These are phyloP conservation scores for Xylocopa sonorina DNA, from an alignment of 1,140 invertebrate genomes.

Conservation along the genomic window DNA sequence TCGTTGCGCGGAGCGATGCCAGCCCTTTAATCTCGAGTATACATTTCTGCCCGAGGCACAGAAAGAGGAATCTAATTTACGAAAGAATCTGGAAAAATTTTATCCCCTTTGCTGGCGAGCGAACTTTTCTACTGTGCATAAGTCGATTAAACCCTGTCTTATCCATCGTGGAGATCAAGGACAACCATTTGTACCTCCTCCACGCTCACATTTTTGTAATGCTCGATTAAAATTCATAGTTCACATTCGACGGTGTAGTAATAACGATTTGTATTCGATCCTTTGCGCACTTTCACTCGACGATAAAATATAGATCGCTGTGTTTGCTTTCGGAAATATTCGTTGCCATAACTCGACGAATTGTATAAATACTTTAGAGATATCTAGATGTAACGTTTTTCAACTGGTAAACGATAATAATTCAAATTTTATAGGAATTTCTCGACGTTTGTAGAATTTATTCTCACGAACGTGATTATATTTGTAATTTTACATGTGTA, in stretches of 20 bases:
- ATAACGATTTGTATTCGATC: conserved; percentile 18
- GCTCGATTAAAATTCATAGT: conserved; percentile 38
- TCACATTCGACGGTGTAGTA: background rate
- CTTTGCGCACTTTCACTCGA: conserved; percentile 25
- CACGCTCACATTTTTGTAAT: background rate
- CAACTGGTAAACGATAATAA: too few relatives aligned
- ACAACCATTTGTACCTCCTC: background rate
- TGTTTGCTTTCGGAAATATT: background rate
- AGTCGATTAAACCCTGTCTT: background rate
- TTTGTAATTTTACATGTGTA: too few relatives aligned
- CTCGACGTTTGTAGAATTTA: too few relatives aligned
- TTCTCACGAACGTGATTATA: too few relatives aligned
- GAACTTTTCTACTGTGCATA: background rate
- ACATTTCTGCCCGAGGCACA: background rate
- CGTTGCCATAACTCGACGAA: too few relatives aligned
- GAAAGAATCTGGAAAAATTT: conserved; percentile 16
- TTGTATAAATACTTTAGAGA: too few relatives aligned
- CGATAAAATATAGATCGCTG: background rate
- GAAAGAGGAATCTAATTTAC: conserved; percentile 31
- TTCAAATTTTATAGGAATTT: too few relatives aligned
- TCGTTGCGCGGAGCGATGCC: background rate
- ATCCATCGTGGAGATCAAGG: too few relatives aligned
- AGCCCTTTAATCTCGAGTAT: background rate
- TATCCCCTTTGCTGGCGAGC: conserved; percentile 4
- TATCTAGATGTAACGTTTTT: too few relatives aligned